Base-by-base conservation (phyloP, 1,140 invertebrate genomes). In the Ceratoteleas bidentatus region DNA sequence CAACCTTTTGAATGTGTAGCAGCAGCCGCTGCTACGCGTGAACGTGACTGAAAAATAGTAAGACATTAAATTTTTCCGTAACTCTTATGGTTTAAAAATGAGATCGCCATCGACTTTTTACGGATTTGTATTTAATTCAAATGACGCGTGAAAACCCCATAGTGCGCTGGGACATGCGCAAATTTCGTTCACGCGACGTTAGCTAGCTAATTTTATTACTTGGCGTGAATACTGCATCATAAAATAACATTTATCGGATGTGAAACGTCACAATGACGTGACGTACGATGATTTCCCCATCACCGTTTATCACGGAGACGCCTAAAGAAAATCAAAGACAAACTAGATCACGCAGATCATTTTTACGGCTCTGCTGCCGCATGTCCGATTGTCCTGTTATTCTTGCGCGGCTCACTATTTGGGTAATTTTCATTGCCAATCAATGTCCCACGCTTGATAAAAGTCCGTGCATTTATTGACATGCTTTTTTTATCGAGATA, bases 231-330 rank as follows among this genome's bases (percentile, higher is more conserved):
- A 13, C 5, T 16, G 56, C 33, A 68, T 49, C 50, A 58, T 58
- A 58, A 68, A 57, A 68, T 33, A 68, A 38, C 65, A 68, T 57
- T 68, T 58, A 69, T 69, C 33, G 65, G 58, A 69, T 50, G 54
- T 58, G 45, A 72, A 72, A 61, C 61, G 36, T 61, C 50, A 72
- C 54, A 72, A 72, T 72, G 52, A 33, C 45, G 13, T 38, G n/a
- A 33, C 34, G 54, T 56, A n/a, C 58, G 58, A 73, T 34, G 60
- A 61, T 61, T 52, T 72, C 45, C 15, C 57, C 50, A 53, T 53
- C n/a, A 60, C 49, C 34, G 57, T 72, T 72, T 61, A 49, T 72
- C 68, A 61, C 13, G 16, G 40, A 36, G 49, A 45, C 49, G 36
- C 38, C 34, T 7, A 72, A 72, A 54, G 36, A 36, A 60, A 61